phyloP scores from a whole-genome alignment of 2,797 vertebrate species.

The Hyperoplus lanceolatus region DNA sequence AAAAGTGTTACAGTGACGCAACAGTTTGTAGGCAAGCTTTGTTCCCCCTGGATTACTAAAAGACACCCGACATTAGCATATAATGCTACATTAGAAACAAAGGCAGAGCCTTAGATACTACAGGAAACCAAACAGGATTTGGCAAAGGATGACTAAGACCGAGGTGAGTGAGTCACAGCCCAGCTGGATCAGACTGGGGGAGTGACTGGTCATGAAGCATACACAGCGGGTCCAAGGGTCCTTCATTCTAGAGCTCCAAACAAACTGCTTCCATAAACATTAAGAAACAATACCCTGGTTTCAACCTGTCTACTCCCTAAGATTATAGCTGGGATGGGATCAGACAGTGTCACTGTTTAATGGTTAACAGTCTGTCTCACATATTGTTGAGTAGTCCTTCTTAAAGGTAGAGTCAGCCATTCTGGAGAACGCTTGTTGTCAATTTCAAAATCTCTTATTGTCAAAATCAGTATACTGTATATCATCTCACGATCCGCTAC shows the following conservation, averaged over 20 bases:
- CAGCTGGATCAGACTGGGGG: slow-evolving; percentile 49
- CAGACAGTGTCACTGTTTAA: slow-evolving; percentile 29
- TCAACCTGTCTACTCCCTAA: background rate
- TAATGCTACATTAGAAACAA: slow-evolving; percentile 34
- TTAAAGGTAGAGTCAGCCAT: background rate
- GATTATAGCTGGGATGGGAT: slow-evolving; percentile 6
- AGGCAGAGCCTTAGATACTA: slow-evolving; percentile 6
- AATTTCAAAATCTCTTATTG: too few relatives aligned
- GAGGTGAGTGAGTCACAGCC: slow-evolving; percentile 63
- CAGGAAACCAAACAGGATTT: slow-evolving; percentile 59
- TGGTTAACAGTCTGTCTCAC: slow-evolving; percentile 24
- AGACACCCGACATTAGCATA: slow-evolving; percentile 16
- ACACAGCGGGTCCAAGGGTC: slow-evolving; percentile 39
- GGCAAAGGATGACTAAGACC: slow-evolving; percentile 61
- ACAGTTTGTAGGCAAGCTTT: slow-evolving; percentile 4
- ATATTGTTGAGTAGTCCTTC: slow-evolving; percentile 4
- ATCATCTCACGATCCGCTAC: too few relatives aligned
- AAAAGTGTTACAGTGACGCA: slow-evolving; percentile 12
- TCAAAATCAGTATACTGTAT: too few relatives aligned
- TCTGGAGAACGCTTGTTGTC: too few relatives aligned
- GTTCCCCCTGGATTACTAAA: slow-evolving; percentile 33
- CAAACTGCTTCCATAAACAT: slow-evolving; percentile 31
- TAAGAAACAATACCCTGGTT: slow-evolving; percentile 3
- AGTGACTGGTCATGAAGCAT: slow-evolving; percentile 48
- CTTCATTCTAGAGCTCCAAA: slow-evolving; percentile 38